Base-by-base conservation (phyloP, 2,888 invertebrate species). In the Luperina nickerlii region DNA sequence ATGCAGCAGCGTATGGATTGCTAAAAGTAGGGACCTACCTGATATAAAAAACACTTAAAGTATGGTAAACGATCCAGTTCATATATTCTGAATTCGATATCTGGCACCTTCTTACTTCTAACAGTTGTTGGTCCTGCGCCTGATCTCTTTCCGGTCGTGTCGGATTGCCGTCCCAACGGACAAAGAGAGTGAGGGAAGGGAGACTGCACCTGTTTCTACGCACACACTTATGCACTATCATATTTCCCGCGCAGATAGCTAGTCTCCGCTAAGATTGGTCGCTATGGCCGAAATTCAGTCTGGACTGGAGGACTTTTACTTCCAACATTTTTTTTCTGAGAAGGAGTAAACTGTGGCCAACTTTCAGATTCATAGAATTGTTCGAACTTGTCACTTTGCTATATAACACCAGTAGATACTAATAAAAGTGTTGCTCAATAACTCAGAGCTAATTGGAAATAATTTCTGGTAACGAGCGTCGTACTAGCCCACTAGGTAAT, bases 361-460 rank as follows among this genome's bases (percentile, higher is more conserved):
- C 5, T 27, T 63, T 27, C 20, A 48, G 1, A 38, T 20, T 15
- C 20, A n/a, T 20, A 2, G 4, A 54, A 15, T 15, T 7, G 32
- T 32, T 11, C 0, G 15, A 57, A 5, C 9, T n/a, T 20, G 32
- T 20, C 15, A 20, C 15, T 3, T 15, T 15, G 4, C 5, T 66
- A 2, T 45, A 32, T 65, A 45, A 20, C 7, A 57, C 27, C 48
- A 51, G 51, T 54, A 45, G 15, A n/a, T 11, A 20, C 20, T 57
- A 27, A 74, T 42, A 51, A 62, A 65, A 71, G 3, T 3, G 15
- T 54, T 38, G 15, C n/a, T 38, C 3, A 70, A 48, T 65, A 78
- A 27, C 32, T 70, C 7, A 27, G 8, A 65, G 20, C 24, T 81
- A 81, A 80, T 74, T 68, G 18, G 32, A 62, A 38, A 81, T 80